These are phyloP conservation scores for Manis pentadactyla DNA, from an alignment of 2,797 vertebrate species.

Conservation along the genomic window DNA sequence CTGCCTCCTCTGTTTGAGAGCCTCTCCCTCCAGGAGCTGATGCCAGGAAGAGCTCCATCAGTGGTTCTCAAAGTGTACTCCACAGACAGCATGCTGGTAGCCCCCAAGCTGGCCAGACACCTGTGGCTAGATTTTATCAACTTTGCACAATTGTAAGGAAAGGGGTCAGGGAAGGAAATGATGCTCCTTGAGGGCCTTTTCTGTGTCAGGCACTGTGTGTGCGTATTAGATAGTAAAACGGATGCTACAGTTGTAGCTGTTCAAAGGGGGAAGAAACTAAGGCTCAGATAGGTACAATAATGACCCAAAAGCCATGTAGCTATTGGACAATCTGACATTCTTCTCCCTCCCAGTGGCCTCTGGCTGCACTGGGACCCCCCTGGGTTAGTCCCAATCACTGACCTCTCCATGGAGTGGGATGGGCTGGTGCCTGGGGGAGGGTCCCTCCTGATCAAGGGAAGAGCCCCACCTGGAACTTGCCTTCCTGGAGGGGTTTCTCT, in stretches of 20 bases:
- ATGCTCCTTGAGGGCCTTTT: background rate
- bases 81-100: background rate
- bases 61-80: constrained; percentile 47
- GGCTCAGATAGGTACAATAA: background rate
- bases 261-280: background rate
- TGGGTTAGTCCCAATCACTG: background rate
- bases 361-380: background rate
- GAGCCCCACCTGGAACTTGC: background rate
- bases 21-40: background rate
- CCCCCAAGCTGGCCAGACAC: background rate
- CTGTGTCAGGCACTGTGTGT: background rate
- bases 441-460: background rate
- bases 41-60: background rate
- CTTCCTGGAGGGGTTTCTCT: background rate
- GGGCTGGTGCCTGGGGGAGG: background rate
- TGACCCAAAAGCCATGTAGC: background rate
- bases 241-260: background rate
- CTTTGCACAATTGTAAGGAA: background rate
- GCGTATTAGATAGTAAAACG: background rate
- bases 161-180: background rate
- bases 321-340: background rate
- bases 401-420: background rate
- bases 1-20: background rate
- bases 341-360: background rate
- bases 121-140: background rate